phyloP scores from a whole-genome alignment of 2,113 vertebrate species.

The Seriola quinqueradiata region DNA sequence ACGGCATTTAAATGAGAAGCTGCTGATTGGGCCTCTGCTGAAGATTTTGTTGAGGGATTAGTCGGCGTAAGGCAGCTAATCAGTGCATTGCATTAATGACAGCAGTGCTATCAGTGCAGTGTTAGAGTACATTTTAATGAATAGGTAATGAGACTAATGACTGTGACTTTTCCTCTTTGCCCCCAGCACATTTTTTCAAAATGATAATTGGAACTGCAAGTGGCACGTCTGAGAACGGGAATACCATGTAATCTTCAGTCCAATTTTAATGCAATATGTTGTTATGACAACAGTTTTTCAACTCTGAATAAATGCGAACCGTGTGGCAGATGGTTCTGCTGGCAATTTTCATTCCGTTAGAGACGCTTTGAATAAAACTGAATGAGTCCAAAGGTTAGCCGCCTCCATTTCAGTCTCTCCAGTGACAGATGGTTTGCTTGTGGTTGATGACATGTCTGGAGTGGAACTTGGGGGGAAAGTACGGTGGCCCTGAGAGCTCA shows the following conservation, averaged over 20 bases:
- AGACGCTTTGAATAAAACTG: too few relatives aligned
- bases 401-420: too few relatives aligned
- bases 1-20: neutral
- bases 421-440: too few relatives aligned
- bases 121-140: constrained; percentile 15
- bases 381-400: too few relatives aligned
- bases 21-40: neutral
- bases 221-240: neutral
- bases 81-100: constrained; percentile 28
- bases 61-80: constrained; percentile 13
- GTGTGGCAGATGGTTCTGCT: too few relatives aligned
- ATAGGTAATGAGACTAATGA: constrained; percentile 33
- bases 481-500: too few relatives aligned
- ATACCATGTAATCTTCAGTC: neutral
- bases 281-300: neutral
- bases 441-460: too few relatives aligned
- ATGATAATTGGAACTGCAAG: constrained; percentile 8
- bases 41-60: constrained; percentile 11
- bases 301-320: too few relatives aligned
- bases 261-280: neutral
- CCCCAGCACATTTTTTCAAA: constrained; percentile 3
- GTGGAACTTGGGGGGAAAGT: too few relatives aligned
- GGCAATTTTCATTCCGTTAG: too few relatives aligned
- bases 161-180: constrained; percentile 10
- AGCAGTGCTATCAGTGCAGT: constrained; percentile 2